Evolutionary conservation across 2,888 invertebrate genomes (phyloP).

Genomic region (Augiades crinisus): DNA sequence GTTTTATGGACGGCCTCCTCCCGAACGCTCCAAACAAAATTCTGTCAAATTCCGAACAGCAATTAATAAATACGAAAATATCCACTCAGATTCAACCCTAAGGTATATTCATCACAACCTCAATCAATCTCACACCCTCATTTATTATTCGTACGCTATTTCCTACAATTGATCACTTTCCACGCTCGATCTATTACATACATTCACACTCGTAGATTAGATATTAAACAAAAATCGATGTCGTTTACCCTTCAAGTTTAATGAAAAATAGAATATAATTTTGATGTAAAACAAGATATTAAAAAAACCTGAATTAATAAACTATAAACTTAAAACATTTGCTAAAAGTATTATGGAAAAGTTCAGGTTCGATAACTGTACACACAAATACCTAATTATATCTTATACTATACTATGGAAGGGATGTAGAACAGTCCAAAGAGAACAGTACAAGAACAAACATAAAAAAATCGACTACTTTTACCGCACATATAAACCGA

Average conservation of each 20-base stretch:
- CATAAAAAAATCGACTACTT: not conserved
- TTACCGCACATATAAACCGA: not conserved
- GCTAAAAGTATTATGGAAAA: too few species aligned
- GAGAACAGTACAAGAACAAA: too few species aligned
- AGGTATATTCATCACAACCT: not conserved
- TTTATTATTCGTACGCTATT: not conserved
- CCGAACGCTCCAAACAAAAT: not conserved
- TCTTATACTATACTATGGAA: too few species aligned
- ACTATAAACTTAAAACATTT: too few species aligned
- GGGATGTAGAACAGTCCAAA: too few species aligned
- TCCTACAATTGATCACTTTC: constrained; percentile 11
- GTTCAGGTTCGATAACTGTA: too few species aligned
- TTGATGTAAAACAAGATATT: not conserved
- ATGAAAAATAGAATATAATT: too few species aligned
- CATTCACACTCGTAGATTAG: constrained; percentile 10
- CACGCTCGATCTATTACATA: constrained; percentile 13
- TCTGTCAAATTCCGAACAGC: not conserved
- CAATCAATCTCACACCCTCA: constrained; percentile 1
- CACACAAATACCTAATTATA: too few species aligned
- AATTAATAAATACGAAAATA: constrained; percentile 5
- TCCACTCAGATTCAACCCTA: not conserved
- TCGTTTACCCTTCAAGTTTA: too few species aligned
- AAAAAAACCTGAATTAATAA: too few species aligned
- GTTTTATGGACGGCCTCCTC: not conserved
- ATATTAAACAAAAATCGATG: not conserved